phyloP scores from a whole-genome alignment of 2,797 vertebrate genomes.

The Odontamblyopus lacepedii region DNA sequence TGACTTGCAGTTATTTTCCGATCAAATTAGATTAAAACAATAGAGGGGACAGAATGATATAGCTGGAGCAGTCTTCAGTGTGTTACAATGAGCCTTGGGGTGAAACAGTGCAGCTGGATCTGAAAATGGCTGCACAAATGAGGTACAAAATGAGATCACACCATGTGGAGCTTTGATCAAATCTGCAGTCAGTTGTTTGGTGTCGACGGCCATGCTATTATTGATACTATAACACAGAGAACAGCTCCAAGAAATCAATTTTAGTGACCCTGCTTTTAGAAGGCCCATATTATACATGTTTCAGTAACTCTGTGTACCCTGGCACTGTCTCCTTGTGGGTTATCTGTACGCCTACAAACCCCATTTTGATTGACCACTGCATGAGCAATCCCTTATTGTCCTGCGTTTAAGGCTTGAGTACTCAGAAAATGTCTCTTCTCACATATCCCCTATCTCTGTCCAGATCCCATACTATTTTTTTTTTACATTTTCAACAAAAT shows the following conservation, averaged over 20 bases:
- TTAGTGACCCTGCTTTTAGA: not conserved
- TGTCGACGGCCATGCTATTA: slow-evolving; percentile 9
- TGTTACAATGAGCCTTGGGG: slow-evolving; percentile 6
- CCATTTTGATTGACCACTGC: no score
- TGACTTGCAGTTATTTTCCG: slow-evolving; percentile 14
- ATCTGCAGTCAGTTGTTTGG: not conserved
- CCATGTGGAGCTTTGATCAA: not conserved
- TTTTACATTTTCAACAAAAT: no score
- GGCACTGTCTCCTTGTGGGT: no score
- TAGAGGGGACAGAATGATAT: slow-evolving; percentile 26
- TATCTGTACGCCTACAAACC: no score
- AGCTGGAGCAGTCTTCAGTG: slow-evolving; percentile 11
- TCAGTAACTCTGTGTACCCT: no score
- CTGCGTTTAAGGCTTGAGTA: no score
- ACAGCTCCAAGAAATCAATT: not conserved
- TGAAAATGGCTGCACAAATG: slow-evolving; percentile 15
- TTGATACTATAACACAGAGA: not conserved
- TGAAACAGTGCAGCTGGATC: slow-evolving; percentile 9
- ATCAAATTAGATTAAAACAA: slow-evolving; percentile 25
- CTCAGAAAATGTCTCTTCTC: no score
- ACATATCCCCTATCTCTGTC: no score
- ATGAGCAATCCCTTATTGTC: no score
- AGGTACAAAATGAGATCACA: not conserved
- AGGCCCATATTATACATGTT: no score
- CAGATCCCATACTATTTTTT: no score